Conservation (phyloP, 2,888 invertebrate genomes). For the Drosophila nr. fundita region DNA sequence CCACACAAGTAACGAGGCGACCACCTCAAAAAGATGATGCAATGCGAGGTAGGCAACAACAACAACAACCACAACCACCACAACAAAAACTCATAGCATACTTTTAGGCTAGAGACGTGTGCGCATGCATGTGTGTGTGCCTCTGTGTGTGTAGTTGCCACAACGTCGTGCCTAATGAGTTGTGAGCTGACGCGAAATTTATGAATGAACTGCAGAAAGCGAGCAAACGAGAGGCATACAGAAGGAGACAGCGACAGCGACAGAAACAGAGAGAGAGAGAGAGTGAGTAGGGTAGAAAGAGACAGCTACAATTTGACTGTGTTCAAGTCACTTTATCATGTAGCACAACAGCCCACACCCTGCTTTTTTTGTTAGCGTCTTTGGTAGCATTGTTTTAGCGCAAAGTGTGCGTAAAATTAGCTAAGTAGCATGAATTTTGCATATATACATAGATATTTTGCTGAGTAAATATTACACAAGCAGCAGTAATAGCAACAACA, state of each 20-base stretch:
- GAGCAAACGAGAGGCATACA: slow-evolving; percentile 1
- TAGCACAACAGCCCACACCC: slow-evolving; percentile 20
- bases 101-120: slow-evolving; percentile 59
- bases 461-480: slow-evolving; percentile 41
- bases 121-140: slow-evolving; percentile 11
- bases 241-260: background rate
- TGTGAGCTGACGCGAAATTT: slow-evolving; percentile 78
- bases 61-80: slow-evolving; percentile 10
- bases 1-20: slow-evolving; percentile 53
- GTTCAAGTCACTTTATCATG: slow-evolving; percentile 61
- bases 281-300: background rate
- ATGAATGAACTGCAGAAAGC: slow-evolving; percentile 67
- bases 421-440: slow-evolving; percentile 69
- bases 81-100: slow-evolving; percentile 36
- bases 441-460: slow-evolving; percentile 41
- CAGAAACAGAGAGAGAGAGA: background rate
- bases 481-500: slow-evolving; percentile 12
- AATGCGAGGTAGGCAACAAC: slow-evolving; percentile 58
- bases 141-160: slow-evolving; percentile 44
- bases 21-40: slow-evolving; percentile 73
- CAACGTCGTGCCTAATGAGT: slow-evolving; percentile 74
- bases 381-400: slow-evolving; percentile 69
- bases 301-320: slow-evolving; percentile 41
- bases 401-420: slow-evolving; percentile 76
- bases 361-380: slow-evolving; percentile 25